Evolutionary conservation across 2,797 vertebrate species (phyloP), one percentile per base, ranked within the genome.

Genomic region (Lepidocolaptes lacrymiger): DNA sequence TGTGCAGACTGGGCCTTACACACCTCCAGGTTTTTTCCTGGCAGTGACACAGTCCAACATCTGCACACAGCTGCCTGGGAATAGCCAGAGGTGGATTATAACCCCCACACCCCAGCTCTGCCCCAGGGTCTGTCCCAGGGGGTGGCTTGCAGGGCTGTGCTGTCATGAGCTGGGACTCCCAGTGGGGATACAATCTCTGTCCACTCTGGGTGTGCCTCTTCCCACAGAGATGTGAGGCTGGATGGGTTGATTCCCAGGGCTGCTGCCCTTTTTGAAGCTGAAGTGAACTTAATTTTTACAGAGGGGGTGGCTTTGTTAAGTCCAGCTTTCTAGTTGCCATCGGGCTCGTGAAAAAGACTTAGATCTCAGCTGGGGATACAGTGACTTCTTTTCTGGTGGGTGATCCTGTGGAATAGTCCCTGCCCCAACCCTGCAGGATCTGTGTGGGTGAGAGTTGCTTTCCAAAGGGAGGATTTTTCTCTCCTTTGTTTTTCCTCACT

Each of bases 181-280:
- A 1, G 0, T 0, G 1, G 62, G 44, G 48, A 54, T 6, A 24
- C 32, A 43, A 2, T 24, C 52, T 72, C 74, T 5, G 3, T 28
- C 22, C 3, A 3, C 36, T 24, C 62, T 0, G 0, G 4, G 49
- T 22, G 3, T 74, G 48, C 54, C 24, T 55, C 43, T 85, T 79
- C 28, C 62, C 67, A 6, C 1, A 2, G 71, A 66, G 54, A 15
- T 34, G 37, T 61, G 69, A 41, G 55, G 59, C 46, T 62, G 79
- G 17, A 17, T 19, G 54, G 54, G 68, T 49, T 66, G 16, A 51
- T 15, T 87, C 58, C 23, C 1, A 4, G 56, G 27, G n/a, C 46
- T 8, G 3, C 14, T 46, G 23, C 14, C n/a, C 39, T 12, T 68
- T 69, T 5, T 32, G 77, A 78, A 84, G 48, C 39, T 46, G 43